These are phyloP conservation scores for Drosophila quasianomalipes DNA, from an alignment of 2,888 invertebrate genomes.

Conservation along the genomic window DNA sequence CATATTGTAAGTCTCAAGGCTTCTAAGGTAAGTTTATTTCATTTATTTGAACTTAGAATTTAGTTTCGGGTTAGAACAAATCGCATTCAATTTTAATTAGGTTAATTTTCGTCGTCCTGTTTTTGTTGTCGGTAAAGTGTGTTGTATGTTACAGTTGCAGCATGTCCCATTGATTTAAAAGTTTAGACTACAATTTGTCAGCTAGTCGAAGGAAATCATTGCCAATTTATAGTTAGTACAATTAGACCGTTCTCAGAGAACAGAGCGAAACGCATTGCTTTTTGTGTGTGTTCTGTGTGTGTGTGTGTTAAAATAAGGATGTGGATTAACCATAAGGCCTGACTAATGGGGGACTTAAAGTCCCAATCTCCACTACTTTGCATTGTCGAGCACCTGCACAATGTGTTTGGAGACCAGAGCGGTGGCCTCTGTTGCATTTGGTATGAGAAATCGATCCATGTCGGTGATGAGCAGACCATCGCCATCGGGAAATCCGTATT, in stretches of 20 bases:
- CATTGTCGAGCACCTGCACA: conserved; percentile 87
- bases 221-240: conserved; percentile 55
- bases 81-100: conserved; percentile 20
- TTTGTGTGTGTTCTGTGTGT: conserved; percentile 27
- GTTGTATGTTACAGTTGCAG: conserved; percentile 59
- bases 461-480: conserved; percentile 93
- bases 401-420: conserved; percentile 96
- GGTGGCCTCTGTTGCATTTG: conserved; percentile 95
- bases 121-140: conserved; percentile 10
- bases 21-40: conserved; percentile 39
- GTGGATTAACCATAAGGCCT: conserved; percentile 7
- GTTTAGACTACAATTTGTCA: conserved; percentile 46
- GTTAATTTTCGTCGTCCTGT: conserved; percentile 11
- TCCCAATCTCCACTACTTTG: conserved; percentile 72
- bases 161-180: conserved; percentile 24
- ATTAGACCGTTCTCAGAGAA: conserved; percentile 32
- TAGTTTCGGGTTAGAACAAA: conserved; percentile 32
- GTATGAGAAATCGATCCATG: conserved; percentile 96
- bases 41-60: conserved; percentile 57
- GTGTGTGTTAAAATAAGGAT: conserved; percentile 25
- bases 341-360: conserved; percentile 18
- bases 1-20: conserved; percentile 78
- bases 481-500: conserved; percentile 95
- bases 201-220: conserved; percentile 64
- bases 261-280: conserved; percentile 59